Conservation (phyloP, 1,140 invertebrate species). For the Gonioctena quinquepunctata region DNA sequence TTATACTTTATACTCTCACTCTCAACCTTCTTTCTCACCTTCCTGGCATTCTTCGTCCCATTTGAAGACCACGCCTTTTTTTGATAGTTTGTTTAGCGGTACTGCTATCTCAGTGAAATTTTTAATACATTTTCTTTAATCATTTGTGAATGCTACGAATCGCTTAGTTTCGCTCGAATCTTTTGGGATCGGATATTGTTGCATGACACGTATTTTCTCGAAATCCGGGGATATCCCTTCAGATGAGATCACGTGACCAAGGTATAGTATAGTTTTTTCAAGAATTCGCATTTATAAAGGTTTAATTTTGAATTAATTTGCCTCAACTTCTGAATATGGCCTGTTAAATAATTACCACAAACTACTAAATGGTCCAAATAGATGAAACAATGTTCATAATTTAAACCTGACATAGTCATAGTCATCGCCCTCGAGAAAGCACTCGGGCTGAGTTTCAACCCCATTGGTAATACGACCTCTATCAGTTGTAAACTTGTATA, state of each 20-base stretch:
- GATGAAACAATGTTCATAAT: slow-evolving; percentile 35
- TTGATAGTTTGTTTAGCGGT: slow-evolving; percentile 42
- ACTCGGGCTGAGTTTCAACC: slow-evolving; percentile 37
- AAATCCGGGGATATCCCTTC: slow-evolving; percentile 54
- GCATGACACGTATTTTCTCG: slow-evolving; percentile 51
- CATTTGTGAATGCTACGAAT: slow-evolving; percentile 52
- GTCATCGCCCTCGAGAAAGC: slow-evolving; percentile 38
- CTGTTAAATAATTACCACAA: slow-evolving; percentile 44
- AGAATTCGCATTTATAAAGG: slow-evolving; percentile 58
- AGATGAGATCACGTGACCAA: slow-evolving; percentile 56
- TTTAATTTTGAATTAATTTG: slow-evolving; percentile 55
- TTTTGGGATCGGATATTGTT: slow-evolving; percentile 37
- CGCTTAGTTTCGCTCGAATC: slow-evolving; percentile 40
- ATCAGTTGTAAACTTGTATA: slow-evolving; percentile 46
- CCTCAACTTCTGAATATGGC: slow-evolving; percentile 52
- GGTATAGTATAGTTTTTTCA: slow-evolving; percentile 53
- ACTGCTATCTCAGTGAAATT: slow-evolving; percentile 42
- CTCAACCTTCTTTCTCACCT: too few relatives aligned
- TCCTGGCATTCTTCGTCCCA: slow-evolving; percentile 29
- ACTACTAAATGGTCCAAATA: slow-evolving; percentile 55
- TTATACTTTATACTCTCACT: too few relatives aligned
- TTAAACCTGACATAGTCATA: slow-evolving; percentile 34
- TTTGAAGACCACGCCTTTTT: slow-evolving; percentile 38
- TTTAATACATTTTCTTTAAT: slow-evolving; percentile 48
- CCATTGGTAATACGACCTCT: slow-evolving; percentile 38